These are phyloP conservation scores for Tragelaphus buxtoni DNA, from an alignment of 2,113 vertebrate genomes.

Conservation along the genomic window DNA sequence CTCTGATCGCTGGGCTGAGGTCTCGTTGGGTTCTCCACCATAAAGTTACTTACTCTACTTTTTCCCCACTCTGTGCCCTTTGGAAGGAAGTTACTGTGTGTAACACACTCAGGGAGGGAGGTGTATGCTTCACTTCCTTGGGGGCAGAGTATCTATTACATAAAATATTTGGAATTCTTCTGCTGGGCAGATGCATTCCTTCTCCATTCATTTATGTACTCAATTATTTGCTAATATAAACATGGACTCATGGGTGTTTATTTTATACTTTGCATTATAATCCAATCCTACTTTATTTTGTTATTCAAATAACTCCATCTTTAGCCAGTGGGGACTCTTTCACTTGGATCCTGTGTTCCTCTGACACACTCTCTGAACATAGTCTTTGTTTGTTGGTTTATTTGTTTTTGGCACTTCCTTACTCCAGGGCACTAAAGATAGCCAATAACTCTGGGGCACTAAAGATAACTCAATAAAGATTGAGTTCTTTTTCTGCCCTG, in stretches of 20 bases:
- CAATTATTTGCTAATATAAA: not conserved
- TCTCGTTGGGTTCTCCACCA: not conserved
- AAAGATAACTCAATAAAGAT: not conserved
- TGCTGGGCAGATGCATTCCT: not conserved
- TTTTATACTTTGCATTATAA: not conserved
- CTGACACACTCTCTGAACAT: not conserved
- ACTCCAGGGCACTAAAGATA: not conserved
- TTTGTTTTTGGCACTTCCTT: not conserved
- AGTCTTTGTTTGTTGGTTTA: not conserved
- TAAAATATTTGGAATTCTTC: not conserved
- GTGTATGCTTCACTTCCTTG: not conserved
- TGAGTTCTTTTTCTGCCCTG: not conserved
- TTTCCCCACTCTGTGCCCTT: not conserved
- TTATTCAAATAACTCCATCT: not conserved
- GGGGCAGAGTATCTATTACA: not conserved
- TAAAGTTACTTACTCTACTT: not conserved
- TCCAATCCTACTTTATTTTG: not conserved
- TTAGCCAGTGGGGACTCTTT: not conserved
- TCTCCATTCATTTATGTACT: not conserved
- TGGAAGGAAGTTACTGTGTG: not conserved
- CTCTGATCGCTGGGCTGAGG: not conserved
- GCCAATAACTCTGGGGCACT: not conserved
- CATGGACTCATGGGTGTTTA: not conserved
- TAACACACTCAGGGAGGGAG: rapidly evolving
- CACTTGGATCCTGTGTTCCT: not conserved